Conservation (phyloP, 1,140 invertebrate genomes). For the Nasonia longicornis region DNA sequence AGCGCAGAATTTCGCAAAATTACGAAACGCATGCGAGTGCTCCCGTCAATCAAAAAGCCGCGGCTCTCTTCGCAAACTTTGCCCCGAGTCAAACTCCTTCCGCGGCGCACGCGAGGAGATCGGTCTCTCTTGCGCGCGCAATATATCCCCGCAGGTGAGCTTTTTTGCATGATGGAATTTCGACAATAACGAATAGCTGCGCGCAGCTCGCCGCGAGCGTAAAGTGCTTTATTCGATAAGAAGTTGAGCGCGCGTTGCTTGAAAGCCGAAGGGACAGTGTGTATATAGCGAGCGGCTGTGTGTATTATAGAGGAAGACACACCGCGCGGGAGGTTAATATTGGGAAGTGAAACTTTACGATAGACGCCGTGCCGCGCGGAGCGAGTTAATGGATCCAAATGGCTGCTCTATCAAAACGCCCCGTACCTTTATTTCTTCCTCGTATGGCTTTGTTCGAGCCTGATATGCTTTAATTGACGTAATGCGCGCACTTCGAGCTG, state of each 20-base stretch:
- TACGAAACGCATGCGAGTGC: not conserved
- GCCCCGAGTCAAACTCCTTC: not conserved
- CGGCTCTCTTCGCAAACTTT: not conserved
- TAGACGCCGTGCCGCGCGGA: not conserved
- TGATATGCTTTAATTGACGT: too few relatives aligned
- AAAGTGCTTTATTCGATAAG: slow-evolving; percentile 42
- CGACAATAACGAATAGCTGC: slow-evolving; percentile 28
- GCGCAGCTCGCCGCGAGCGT: not conserved
- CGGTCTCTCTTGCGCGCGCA: not conserved
- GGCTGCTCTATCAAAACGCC: not conserved
- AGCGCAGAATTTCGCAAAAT: not conserved
- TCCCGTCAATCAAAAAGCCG: not conserved
- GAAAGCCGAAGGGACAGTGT: not conserved
- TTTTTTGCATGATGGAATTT: slow-evolving; percentile 26
- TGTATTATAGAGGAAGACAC: not conserved
- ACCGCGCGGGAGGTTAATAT: slow-evolving; percentile 19
- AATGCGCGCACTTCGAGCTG: too few relatives aligned
- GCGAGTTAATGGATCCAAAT: slow-evolving; percentile 32
- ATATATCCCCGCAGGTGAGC: slow-evolving; percentile 14
- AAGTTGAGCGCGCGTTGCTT: not conserved
- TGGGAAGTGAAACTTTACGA: slow-evolving; percentile 36
- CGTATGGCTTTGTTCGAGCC: too few relatives aligned
- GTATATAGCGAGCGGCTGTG: not conserved
- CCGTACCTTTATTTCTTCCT: not conserved
- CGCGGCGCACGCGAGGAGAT: not conserved